phyloP scores from a whole-genome alignment of 2,797 vertebrate species.

The Furcifer pardalis region DNA sequence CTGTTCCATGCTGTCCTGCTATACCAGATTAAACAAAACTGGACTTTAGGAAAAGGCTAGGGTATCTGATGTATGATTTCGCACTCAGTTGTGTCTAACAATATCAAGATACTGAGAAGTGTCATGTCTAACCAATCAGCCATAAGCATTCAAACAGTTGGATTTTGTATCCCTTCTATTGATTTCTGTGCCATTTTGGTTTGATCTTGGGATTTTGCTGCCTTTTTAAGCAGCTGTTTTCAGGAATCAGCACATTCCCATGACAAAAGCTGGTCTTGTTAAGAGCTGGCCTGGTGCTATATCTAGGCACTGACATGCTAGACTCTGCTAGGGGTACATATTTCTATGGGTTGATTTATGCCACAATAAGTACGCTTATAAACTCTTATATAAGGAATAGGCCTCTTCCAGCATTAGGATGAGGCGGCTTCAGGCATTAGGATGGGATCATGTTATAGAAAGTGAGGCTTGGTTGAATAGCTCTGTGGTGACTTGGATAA shows the following conservation, averaged over 20 bases:
- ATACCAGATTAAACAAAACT: slow-evolving; percentile 31
- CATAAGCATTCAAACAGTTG: slow-evolving; percentile 4
- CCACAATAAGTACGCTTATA: not conserved
- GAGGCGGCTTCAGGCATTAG: not conserved
- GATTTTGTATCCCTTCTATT: slow-evolving; percentile 34
- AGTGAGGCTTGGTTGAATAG: not conserved
- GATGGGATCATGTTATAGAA: not conserved
- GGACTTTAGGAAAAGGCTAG: not conserved
- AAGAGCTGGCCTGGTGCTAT: not conserved
- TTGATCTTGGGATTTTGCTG: slow-evolving; percentile 37
- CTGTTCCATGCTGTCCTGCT: not conserved
- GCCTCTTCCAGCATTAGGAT: not conserved
- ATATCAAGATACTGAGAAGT: slow-evolving; percentile 27
- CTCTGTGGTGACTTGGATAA: too few relatives aligned
- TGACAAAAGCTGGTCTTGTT: slow-evolving; percentile 6
- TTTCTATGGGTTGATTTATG: not conserved
- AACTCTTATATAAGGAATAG: too few relatives aligned
- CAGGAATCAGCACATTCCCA: slow-evolving; percentile 1
- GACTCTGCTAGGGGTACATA: not conserved
- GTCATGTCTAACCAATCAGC: slow-evolving; percentile 13
- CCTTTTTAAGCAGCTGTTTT: slow-evolving; percentile 4
- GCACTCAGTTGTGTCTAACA: not conserved
- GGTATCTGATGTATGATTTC: slow-evolving; percentile 43
- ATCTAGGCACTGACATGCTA: not conserved
- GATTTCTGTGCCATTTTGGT: slow-evolving; percentile 15